Evolutionary conservation across 1,140 invertebrate species (phyloP).

Genomic region (Magallana angulata): DNA sequence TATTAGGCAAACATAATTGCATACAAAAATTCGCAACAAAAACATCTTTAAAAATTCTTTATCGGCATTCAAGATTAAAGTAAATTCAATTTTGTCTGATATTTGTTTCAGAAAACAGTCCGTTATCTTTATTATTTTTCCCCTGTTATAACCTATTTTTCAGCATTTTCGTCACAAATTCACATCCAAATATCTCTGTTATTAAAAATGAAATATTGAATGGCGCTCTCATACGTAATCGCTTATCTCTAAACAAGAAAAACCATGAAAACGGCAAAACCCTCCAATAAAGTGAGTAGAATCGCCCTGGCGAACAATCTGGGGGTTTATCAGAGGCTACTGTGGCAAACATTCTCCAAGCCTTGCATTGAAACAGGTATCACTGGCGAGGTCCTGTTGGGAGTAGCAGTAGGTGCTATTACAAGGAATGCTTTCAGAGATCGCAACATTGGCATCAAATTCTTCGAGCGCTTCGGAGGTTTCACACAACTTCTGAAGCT

Average conservation of each 20-base stretch:
- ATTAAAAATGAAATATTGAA: not conserved
- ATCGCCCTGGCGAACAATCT: constrained; percentile 2
- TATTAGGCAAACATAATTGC: too few relatives aligned
- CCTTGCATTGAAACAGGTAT: constrained; percentile 20
- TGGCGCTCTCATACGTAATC: not conserved
- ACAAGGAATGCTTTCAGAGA: constrained; percentile 23
- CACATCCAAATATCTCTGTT: not conserved
- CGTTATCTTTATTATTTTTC: too few relatives aligned
- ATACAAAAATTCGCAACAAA: too few relatives aligned
- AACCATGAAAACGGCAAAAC: not conserved
- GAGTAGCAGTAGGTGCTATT: not conserved
- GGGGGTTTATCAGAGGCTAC: not conserved
- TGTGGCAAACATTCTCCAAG: not conserved
- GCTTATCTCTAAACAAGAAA: not conserved
- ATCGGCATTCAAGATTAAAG: too few relatives aligned
- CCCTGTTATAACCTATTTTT: too few relatives aligned
- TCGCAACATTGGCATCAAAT: constrained; percentile 34
- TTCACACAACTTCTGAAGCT: not conserved
- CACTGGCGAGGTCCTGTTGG: not conserved
- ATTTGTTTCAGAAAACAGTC: too few relatives aligned
- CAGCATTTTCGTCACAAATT: constrained; percentile 4
- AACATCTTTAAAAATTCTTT: too few relatives aligned
- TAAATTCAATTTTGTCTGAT: too few relatives aligned
- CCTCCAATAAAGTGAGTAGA: not conserved
- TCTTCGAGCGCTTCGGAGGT: constrained; percentile 3